A percentile compares a stretch with the other conserved stretches of the same genome.
Evolutionary conservation across 2,888 invertebrate species (phyloP).

Genomic region (Axea sp.): DNA sequence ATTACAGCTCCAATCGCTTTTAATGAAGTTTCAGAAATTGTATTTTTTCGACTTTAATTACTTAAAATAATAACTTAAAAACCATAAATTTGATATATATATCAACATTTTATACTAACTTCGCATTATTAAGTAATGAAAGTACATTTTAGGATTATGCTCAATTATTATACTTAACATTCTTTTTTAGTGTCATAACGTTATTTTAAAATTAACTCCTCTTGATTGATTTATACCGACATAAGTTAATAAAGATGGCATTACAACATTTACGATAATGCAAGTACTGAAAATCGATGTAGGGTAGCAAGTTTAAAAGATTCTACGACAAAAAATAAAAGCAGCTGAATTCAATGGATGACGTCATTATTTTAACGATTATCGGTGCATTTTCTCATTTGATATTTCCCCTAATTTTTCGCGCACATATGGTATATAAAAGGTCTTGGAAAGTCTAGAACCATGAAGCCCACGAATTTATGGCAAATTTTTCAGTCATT

Average conservation of each 20-base stretch:
- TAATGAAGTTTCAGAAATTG: no score
- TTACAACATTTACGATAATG: slow-evolving; percentile 47
- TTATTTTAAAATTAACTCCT: no score
- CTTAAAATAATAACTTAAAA: no score
- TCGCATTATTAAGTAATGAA: no score
- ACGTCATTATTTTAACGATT: slow-evolving; percentile 59
- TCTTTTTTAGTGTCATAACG: no score
- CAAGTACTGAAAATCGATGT: slow-evolving; percentile 42
- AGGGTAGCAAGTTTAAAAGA: slow-evolving; percentile 47
- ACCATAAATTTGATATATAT: no score
- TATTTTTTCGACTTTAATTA: no score
- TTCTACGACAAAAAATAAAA: slow-evolving; percentile 41
- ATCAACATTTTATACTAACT: no score
- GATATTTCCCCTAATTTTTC: slow-evolving; percentile 52
- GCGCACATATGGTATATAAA: slow-evolving; percentile 47
- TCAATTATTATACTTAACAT: no score
- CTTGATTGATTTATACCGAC: slow-evolving; percentile 27
- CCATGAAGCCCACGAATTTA: slow-evolving; percentile 17
- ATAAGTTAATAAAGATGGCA: slow-evolving; percentile 37
- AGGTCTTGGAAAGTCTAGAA: not conserved
- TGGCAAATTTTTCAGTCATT: slow-evolving; percentile 7
- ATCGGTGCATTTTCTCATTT: slow-evolving; percentile 50
- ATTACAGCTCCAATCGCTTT: no score
- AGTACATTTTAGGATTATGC: no score
- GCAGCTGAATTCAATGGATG: slow-evolving; percentile 37